Evolutionary conservation across 2,888 invertebrate species (phyloP), one percentile per base, ranked within the genome.

Genomic region (Cephus rjabovi): DNA sequence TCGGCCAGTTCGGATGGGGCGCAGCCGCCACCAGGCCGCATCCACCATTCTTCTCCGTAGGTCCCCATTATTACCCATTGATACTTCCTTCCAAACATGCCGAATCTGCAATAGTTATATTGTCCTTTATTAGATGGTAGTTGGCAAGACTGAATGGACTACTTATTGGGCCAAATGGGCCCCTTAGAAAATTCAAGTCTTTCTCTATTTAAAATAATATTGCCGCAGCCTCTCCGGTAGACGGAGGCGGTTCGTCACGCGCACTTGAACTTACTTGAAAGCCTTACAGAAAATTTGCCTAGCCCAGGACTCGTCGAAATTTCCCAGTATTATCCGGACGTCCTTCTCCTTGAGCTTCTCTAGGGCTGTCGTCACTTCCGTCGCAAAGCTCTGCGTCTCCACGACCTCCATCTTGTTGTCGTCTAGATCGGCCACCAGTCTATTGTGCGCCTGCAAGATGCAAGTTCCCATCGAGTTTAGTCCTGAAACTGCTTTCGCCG

Each of bases 1-100:
- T 94, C 93, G 76, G 95, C 93, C 30, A 98, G 93, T 88, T 98
- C 89, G n/a, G 87, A 81, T 31, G 91, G 89, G 35, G 89, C 87
- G 79, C 91, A 91, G 34, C 86, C 89, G 76, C 88, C 88, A 34
- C 87, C 90, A 6, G 91, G 85, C n/a, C 83, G 82, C 23, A 89
- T 83, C 97, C 97, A 97, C 95, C 96, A 96, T 76, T 94, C 92
- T 79, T 94, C 94, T 75, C 95, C 94, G 91, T 97, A 97, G 15
- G 97, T 97, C 4, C 98, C 98, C 93, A 97, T 96, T 35, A 99
- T 96, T 1, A 99, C 94, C 98, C 98, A 98, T 85, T 98, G 98
- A 93, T 98, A 98, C 79, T 97, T 96, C 11, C 97, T 94, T 0
- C 98, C 98, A 90, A 95, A 97, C 96, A 98, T 96, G 82, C 96